Evolutionary conservation across 2,888 invertebrate species (phyloP), one percentile per base, ranked within the genome.

Genomic region (Aphelenchoides bicaudatus): DNA sequence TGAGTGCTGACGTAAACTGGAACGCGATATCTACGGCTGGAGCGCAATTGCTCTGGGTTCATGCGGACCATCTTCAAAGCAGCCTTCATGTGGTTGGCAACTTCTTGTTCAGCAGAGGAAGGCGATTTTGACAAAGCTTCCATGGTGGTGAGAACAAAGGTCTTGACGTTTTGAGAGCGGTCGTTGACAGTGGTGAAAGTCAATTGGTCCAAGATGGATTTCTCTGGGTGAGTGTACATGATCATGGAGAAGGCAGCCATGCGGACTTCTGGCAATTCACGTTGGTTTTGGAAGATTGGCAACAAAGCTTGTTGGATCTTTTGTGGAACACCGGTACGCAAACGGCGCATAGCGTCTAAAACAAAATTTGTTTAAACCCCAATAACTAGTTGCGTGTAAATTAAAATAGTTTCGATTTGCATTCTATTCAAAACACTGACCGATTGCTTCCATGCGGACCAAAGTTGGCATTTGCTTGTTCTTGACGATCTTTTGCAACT

Each of bases 401-500:
- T 19, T 52, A 13, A 34, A 34, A 34, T 13, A 34, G 13, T 34
- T 34, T 34, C 37, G 37, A 34, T 34, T 13, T 34, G 13, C 13
- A 13, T 34, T 13, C 37, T 34, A 13, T 34, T 34, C 13, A 13
- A 34, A 13, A 13, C 37, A 34, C 61, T n/a, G n/a, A n/a, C n/a
- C n/a, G 56, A 71, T 55, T 53, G 72, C 70, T 39, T 72, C 62
- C 31, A 60, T 25, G 31, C 74, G 69, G 66, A 72, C 52, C 27
- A 60, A 27, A 23, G 59, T 51, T 3, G 25, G 25, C 13, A 57
- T 25, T 38, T 55, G 54, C 43, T 39, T 48, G 66, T 72, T 63
- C 39, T 55, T 29, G 66, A 77, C 69, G 63, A 78, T 68, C 58
- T 71, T 66, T 62, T 75, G 69, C 54, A 78, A 65, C 49, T 67